Percentiles rank a stretch among this genome's conserved stretches.
Conservation (phyloP, 2,888 invertebrate genomes). For the Papilio protenor region DNA sequence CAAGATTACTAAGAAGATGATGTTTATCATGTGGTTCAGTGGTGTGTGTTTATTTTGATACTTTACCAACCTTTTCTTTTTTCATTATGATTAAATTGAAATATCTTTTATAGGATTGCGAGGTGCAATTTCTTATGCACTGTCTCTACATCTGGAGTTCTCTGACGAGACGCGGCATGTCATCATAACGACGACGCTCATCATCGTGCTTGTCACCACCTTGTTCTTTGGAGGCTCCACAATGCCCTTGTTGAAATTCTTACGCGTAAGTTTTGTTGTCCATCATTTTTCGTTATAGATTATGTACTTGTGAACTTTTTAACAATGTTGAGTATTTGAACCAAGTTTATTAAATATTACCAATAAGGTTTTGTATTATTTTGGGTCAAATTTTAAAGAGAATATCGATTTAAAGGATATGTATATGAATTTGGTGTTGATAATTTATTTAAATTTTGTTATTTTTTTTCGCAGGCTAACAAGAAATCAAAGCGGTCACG, state of each 20-base stretch:
- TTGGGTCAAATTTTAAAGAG: not conserved
- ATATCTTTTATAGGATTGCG: constrained; percentile 87
- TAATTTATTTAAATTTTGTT: not conserved
- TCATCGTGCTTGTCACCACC: constrained; percentile 98
- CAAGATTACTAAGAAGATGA: constrained; percentile 99
- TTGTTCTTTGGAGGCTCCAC: constrained; percentile 98
- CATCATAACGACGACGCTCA: constrained; percentile 98
- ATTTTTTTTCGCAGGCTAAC: constrained; percentile 66
- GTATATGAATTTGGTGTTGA: not conserved
- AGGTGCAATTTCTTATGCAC: constrained; percentile 98
- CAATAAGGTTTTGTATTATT: not conserved
- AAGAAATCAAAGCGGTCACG: constrained; percentile 80
- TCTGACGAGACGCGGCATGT: constrained; percentile 97
- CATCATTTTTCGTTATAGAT: not conserved
- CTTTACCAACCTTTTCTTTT: not conserved
- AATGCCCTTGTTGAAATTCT: constrained; percentile 97
- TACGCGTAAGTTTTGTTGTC: constrained; percentile 85
- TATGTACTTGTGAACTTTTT: not conserved
- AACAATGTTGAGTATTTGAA: not conserved
- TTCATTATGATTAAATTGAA: not conserved
- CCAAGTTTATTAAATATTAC: no score
- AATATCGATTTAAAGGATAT: not conserved
- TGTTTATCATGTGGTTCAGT: constrained; percentile 99
- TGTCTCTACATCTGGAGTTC: constrained; percentile 97
- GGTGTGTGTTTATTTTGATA: constrained; percentile 79